These are phyloP conservation scores for Salvator merianae DNA, from an alignment of 2,113 vertebrate genomes.

Conservation along the genomic window DNA sequence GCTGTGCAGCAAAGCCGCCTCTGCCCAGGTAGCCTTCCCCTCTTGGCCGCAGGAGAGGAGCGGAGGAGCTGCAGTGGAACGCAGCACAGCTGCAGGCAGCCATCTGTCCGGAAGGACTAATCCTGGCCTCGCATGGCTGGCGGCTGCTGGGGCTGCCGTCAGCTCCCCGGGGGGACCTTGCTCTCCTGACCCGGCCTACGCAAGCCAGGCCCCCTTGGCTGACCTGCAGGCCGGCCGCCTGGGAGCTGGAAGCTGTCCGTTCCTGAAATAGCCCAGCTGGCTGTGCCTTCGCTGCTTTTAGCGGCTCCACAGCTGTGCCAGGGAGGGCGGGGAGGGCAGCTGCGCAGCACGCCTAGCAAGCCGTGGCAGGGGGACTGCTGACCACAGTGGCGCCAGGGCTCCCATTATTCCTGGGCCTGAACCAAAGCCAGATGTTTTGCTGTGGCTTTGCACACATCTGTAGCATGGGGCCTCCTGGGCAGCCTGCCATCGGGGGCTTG, in stretches of 20 bases:
- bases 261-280: conserved; percentile 61
- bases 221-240: neutral
- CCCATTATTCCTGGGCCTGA: conserved; percentile 51
- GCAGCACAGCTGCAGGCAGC: neutral
- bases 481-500: neutral
- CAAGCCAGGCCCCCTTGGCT: conserved; percentile 11
- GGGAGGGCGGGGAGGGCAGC: conserved; percentile 60
- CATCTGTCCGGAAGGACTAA: neutral
- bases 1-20: too few relatives aligned
- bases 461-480: neutral
- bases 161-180: fast-evolving
- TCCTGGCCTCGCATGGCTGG: fast-evolving
- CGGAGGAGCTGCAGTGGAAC: neutral
- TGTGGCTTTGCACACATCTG: conserved; percentile 20
- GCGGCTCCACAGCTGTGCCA: conserved; percentile 51
- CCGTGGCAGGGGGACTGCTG: conserved; percentile 64
- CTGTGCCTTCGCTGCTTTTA: conserved; percentile 35
- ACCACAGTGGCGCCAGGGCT: conserved; percentile 73
- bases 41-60: too few relatives aligned
- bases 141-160: neutral
- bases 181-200: conserved; percentile 33
- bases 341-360: conserved; percentile 34
- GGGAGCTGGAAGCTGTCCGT: neutral
- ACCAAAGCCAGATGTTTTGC: conserved; percentile 24
- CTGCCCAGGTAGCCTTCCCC: neutral